Evolutionary conservation across 2,888 invertebrate genomes (phyloP), one percentile per base, ranked within the genome.

Genomic region (Himalopsyche anomala): DNA sequence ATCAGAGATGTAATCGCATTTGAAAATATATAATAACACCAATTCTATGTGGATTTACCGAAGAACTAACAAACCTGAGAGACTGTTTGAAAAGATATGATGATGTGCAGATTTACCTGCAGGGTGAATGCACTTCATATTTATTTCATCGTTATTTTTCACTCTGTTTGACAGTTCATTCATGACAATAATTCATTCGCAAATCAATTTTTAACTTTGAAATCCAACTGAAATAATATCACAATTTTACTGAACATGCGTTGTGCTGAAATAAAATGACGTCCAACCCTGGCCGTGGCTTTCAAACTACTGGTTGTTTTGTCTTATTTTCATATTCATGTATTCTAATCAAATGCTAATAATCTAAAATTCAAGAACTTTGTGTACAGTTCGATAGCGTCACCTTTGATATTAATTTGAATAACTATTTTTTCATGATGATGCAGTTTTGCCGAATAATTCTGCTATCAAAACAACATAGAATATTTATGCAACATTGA

Each of bases 271-370:
- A 62, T 62, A 9, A 19, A 62, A 62, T 6, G 3, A 9, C 0
- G 74, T 74, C 74, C 74, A 19, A 15, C 36, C 74, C 15, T 74
- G 74, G 15, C 74, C 36, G 38, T 36, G 36, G 74, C 36, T 28
- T 19, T 19, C 12, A 15, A 74, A 38, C 74, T 4, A 74, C 74
- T 74, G 38, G 3, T 36, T 74, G 12, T 74, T 74, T 36, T 12
- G 74, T 38, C 6, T 36, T 15, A 74, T 74, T 74, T 74, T 74
- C 15, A 36, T 74, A 36, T 74, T 74, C 74, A 74, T 74, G 74
- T 36, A 74, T 74, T 74, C 74, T 38, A 74, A 36, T 74, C 74
- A 36, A 74, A 28, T 15, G 74, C 36, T 74, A 36, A 74, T 74
- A 9, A 38, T 19, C 4, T 1, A 28, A 38, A 74, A 74, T 74